Conservation (phyloP, 2,888 invertebrate genomes). For the Bimastos eiseni region DNA sequence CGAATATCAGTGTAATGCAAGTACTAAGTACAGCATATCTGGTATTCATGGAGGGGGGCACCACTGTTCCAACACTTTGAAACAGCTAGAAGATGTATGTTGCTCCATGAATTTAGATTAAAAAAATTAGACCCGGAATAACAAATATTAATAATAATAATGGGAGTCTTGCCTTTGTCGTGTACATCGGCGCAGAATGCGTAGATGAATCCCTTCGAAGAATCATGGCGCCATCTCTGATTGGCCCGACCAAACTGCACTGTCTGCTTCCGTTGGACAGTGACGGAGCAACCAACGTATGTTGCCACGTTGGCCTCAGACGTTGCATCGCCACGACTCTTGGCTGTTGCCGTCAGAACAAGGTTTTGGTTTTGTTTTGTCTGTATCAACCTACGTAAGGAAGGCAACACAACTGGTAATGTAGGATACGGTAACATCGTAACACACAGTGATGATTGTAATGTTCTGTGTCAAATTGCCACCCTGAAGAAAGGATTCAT, state of each 20-base stretch:
- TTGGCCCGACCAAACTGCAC: slow-evolving; percentile 60
- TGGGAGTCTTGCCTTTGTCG: slow-evolving; percentile 53
- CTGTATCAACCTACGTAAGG: slow-evolving; percentile 53
- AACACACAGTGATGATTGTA: background rate
- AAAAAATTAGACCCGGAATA: background rate
- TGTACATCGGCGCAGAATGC: slow-evolving; percentile 56
- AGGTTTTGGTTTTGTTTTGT: slow-evolving; percentile 53
- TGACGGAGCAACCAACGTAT: slow-evolving; percentile 54
- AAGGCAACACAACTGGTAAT: background rate
- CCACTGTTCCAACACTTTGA: background rate
- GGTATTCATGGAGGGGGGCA: background rate
- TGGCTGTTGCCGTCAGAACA: slow-evolving; percentile 52
- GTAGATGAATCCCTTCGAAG: slow-evolving; percentile 55
- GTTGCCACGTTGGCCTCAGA: slow-evolving; percentile 48
- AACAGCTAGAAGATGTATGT: background rate
- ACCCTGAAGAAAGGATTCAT: no score
- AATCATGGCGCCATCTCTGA: slow-evolving; percentile 59
- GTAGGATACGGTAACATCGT: background rate
- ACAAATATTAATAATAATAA: background rate
- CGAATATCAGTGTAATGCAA: background rate
- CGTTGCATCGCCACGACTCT: slow-evolving; percentile 44
- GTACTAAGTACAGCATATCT: background rate
- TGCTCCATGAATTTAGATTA: background rate
- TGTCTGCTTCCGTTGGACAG: slow-evolving; percentile 52
- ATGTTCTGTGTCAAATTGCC: background rate